Evolutionary conservation across 2,888 invertebrate genomes (phyloP).

Genomic region (Clepsis dumicolana): DNA sequence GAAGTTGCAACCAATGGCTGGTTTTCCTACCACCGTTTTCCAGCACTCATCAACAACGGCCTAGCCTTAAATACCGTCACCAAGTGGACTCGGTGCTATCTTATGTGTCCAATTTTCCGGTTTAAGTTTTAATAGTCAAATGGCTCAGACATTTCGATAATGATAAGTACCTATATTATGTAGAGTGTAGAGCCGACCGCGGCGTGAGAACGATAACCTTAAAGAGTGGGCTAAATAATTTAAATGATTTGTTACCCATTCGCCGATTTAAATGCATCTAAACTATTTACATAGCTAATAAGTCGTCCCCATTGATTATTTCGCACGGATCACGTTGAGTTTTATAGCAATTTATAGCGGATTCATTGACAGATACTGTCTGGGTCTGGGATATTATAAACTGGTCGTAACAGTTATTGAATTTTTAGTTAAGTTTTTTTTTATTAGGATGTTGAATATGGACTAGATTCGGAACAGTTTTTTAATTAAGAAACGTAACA

Average conservation of each 20-base stretch:
- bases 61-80: background rate
- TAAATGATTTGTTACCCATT: conserved; percentile 29
- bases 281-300: conserved; percentile 38
- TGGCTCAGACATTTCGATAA: conserved; percentile 7
- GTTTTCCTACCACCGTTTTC: no score
- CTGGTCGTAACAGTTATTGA: background rate
- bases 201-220: conserved; percentile 23
- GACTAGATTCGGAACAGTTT: conserved; percentile 6
- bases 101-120: conserved; percentile 3
- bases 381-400: background rate
- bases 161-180: background rate
- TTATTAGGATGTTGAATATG: background rate
- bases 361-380: conserved; percentile 9
- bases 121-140: conserved; percentile 17
- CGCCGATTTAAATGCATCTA: conserved; percentile 29
- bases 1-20: no score
- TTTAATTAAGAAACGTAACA: background rate
- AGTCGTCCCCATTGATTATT: conserved; percentile 29
- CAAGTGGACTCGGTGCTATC: background rate
- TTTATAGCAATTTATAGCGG: conserved; percentile 18
- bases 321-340: conserved; percentile 17
- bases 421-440: background rate
- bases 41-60: background rate
- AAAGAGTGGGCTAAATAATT: conserved; percentile 25
- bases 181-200: background rate